These are phyloP conservation scores for Apostichopus japonicus DNA, from an alignment of 35 echinoderm and acorn worm species.

Conservation along the genomic window DNA sequence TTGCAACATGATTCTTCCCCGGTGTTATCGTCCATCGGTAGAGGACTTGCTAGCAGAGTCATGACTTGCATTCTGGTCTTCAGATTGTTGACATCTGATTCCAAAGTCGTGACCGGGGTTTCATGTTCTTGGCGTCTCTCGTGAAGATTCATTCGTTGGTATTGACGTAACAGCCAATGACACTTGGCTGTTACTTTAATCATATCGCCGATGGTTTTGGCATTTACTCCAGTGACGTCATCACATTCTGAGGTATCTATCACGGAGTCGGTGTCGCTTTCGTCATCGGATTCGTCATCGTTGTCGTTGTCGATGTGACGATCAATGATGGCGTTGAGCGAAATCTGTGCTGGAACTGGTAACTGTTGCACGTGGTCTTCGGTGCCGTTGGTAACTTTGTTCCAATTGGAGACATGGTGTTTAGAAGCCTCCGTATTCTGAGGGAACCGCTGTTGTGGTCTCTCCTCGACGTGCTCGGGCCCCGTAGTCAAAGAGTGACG, in stretches of 20 bases:
- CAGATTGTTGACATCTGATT: too few relatives aligned
- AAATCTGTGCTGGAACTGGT: constrained; percentile 22
- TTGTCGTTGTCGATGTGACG: neutral
- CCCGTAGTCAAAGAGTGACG: neutral
- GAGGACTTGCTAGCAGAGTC: constrained; percentile 1
- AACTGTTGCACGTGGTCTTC: neutral
- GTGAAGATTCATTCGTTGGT: too few relatives aligned
- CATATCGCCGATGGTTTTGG: constrained; percentile 1
- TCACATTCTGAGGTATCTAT: constrained; percentile 35
- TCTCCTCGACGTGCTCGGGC: neutral
- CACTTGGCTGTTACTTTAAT: constrained; percentile 20
- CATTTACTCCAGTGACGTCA: neutral
- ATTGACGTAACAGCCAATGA: too few relatives aligned
- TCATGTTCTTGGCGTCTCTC: too few relatives aligned
- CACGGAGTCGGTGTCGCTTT: constrained; percentile 24
- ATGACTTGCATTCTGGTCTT: constrained; percentile 29
- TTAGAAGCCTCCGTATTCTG: neutral
- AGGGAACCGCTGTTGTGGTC: constrained; percentile 14
- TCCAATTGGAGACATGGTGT: constrained; percentile 4
- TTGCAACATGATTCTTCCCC: neutral
- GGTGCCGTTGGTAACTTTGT: neutral
- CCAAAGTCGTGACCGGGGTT: too few relatives aligned
- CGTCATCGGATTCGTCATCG: constrained; percentile 23
- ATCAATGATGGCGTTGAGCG: neutral
- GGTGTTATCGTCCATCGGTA: constrained; percentile 29